A percentile compares a stretch with the other conserved stretches of the same genome.
These are phyloP conservation scores for Nycticebus coucang DNA, from an alignment of 2,113 vertebrate species.

Conservation along the genomic window DNA sequence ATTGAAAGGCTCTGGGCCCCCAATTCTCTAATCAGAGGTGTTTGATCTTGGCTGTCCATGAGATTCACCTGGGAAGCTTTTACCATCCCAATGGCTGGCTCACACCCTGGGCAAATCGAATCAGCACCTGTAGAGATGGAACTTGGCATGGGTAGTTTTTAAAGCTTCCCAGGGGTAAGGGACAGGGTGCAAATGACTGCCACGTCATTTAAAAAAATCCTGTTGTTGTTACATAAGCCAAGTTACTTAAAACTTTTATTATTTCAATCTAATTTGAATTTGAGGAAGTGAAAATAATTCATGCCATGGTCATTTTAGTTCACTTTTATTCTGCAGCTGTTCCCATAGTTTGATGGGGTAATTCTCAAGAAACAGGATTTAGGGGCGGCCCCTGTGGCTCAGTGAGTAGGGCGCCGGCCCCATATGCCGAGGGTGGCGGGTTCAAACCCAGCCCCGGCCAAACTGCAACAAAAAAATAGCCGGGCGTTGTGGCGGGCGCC, in stretches of 20 bases:
- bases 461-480: no score
- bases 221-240: background rate
- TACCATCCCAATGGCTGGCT: background rate
- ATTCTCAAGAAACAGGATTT: background rate
- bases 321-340: background rate
- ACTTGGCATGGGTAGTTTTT: background rate
- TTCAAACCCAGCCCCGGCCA: no score
- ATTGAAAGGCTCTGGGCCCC: background rate
- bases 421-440: no score
- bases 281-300: background rate
- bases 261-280: background rate
- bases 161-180: background rate
- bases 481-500: no score
- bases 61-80: background rate
- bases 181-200: background rate
- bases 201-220: background rate
- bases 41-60: rapidly evolving
- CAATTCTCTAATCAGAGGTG: background rate
- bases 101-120: rapidly evolving
- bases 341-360: background rate
- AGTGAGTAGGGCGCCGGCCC: no score
- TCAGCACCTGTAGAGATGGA: background rate
- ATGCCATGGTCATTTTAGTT: background rate
- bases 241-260: background rate
- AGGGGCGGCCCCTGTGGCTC: no score